A percentile compares a stretch with the other conserved stretches of the same genome.
Conservation (phyloP, 2,888 invertebrate species). For the Dorcus hopei region DNA sequence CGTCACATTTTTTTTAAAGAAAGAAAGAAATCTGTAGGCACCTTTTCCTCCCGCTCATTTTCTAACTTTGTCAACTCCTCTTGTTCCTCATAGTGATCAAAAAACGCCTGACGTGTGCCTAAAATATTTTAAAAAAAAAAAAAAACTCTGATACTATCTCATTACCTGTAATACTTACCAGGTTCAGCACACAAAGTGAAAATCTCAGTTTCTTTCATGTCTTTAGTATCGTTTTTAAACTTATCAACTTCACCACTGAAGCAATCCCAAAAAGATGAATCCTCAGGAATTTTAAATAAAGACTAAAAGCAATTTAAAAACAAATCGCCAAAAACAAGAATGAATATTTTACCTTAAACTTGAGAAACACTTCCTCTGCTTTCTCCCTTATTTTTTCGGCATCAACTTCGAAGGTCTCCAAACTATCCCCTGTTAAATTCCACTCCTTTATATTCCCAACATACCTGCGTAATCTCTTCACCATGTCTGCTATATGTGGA, state of each 20-base stretch:
- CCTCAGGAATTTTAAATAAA: slow-evolving; percentile 60
- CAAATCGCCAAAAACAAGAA: no score
- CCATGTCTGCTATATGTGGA: slow-evolving; percentile 73
- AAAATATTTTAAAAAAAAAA: slow-evolving; percentile 22
- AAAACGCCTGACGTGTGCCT: slow-evolving; percentile 39
- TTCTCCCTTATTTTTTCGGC: slow-evolving; percentile 68
- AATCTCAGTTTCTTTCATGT: slow-evolving; percentile 58
- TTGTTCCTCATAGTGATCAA: slow-evolving; percentile 31
- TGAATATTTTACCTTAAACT: slow-evolving; percentile 50
- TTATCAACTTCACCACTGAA: slow-evolving; percentile 66
- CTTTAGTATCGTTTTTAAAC: slow-evolving; percentile 65
- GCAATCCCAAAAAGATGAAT: slow-evolving; percentile 67
- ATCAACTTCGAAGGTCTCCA: slow-evolving; percentile 62
- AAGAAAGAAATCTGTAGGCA: no score
- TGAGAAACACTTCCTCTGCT: slow-evolving; percentile 61
- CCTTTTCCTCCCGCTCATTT: no score
- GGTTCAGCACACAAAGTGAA: slow-evolving; percentile 64
- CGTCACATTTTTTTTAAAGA: no score
- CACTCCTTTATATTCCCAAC: slow-evolving; percentile 75
- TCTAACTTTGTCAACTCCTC: slow-evolving; percentile 20
- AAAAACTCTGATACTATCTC: background rate
- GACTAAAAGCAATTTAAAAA: slow-evolving; percentile 44
- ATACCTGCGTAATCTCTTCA: slow-evolving; percentile 71
- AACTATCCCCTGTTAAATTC: slow-evolving; percentile 63
- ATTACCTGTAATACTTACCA: slow-evolving; percentile 41